Base-by-base conservation (phyloP, 2,797 vertebrate genomes). In the Gadopsis bispinosus region DNA sequence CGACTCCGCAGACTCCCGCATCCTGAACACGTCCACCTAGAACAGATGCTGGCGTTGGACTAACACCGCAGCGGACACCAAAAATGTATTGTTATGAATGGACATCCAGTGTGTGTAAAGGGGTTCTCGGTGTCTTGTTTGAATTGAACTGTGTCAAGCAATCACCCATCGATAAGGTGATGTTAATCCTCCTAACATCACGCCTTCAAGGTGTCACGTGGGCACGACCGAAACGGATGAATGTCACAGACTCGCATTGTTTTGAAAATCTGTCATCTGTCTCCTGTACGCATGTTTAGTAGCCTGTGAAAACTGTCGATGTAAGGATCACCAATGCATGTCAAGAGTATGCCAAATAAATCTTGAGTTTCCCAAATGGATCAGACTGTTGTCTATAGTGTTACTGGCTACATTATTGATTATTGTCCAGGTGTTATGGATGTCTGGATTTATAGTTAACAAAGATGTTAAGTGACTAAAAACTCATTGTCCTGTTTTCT, bases 1-100 rank as follows among this genome's bases (percentile, higher is more conserved):
- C 0, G 98, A 99, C 91, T 99, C 98, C 29, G 95, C 97, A 14
- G 97, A 99, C 92, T 99, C 98, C 7, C 96, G 97, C 92, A 96
- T 97, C 95, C 94, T 97, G 70, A 99, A 95, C 93, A 96, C 96
- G 0, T 98, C 98, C 7, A 95, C 97, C 45, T 99, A 81, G 56
- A 41, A 5, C 0, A 95, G 80, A 74, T n/a, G 61, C 45, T 62
- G 75, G 12, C 26, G 69, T 41, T 29, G 51, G 75, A 79, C 56
- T 50, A 20, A 45, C 1, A 11, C 33, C 65, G 59, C 65, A 69
- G 65, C 29, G 53, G 86, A 62, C 71, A 84, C 88, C 89, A 83
- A 79, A 87, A 80, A 77, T 48, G 77, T 77, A 22, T 85, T 71
- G 48, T 72, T 75, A 55, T 73, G 69, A 73, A 75, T 26, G 71